Percentiles rank a stretch among this genome's conserved stretches.
phyloP scores from a whole-genome alignment of 2,113 vertebrate genomes.

The Epinephelus moara region DNA sequence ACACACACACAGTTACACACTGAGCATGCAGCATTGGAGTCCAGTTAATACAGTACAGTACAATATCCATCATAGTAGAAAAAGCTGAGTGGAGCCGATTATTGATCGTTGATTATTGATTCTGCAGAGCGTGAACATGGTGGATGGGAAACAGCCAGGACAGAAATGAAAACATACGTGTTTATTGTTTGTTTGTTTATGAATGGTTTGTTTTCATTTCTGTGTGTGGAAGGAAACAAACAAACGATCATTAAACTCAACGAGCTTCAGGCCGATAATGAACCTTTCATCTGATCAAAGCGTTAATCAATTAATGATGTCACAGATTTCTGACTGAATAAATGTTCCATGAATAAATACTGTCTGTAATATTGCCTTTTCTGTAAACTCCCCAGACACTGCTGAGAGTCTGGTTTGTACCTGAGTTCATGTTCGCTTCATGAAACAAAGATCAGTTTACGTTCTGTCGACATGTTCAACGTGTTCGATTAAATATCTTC shows the following conservation, averaged over 20 bases:
- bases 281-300: neutral
- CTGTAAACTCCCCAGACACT: too few species aligned
- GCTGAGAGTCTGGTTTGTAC: neutral
- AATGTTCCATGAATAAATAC: too few species aligned
- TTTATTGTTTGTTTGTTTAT: neutral
- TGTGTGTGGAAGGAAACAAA: neutral
- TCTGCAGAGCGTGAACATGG: slow-evolving; percentile 5
- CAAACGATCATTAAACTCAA: neutral
- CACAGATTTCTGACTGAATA: too few species aligned
- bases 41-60: slow-evolving; percentile 55
- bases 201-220: neutral
- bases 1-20: slow-evolving; percentile 50
- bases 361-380: too few species aligned
- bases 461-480: too few species aligned
- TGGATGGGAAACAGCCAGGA: slow-evolving; percentile 19
- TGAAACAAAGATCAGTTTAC: too few species aligned
- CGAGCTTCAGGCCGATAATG: neutral
- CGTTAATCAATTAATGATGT: too few species aligned
- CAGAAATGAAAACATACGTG: neutral
- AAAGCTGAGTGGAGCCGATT: slow-evolving; percentile 51
- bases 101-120: slow-evolving; percentile 17
- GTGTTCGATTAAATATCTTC: too few species aligned
- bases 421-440: neutral
- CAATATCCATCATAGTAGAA: slow-evolving; percentile 68
- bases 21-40: slow-evolving; percentile 73